phyloP scores from a whole-genome alignment of 92 coral and sea anemone species.

The Parazoanthus swiftii region DNA sequence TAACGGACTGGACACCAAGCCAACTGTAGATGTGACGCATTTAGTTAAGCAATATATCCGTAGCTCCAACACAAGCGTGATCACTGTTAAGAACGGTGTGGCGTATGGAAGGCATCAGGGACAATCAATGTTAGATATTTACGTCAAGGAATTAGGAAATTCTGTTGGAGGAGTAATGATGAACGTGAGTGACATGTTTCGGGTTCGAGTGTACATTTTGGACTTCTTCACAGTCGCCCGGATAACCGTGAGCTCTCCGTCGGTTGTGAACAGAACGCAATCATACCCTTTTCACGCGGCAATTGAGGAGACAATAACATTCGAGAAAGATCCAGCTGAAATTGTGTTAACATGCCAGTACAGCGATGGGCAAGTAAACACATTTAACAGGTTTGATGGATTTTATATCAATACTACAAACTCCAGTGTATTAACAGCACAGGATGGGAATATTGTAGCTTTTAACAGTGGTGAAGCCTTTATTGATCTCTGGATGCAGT shows the following conservation, averaged over 20 bases:
- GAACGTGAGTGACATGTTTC: slow-evolving; percentile 40
- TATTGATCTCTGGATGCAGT: slow-evolving; percentile 44
- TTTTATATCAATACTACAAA: slow-evolving; percentile 47
- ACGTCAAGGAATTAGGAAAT: slow-evolving; percentile 15
- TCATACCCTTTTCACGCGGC: background rate
- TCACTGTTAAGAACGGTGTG: slow-evolving; percentile 25
- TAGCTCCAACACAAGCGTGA: slow-evolving; percentile 48
- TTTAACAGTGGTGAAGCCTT: slow-evolving; percentile 17
- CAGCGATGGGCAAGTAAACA: slow-evolving; percentile 61
- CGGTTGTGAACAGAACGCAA: slow-evolving; percentile 27
- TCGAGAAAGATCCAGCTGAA: slow-evolving; percentile 41
- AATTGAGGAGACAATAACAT: slow-evolving; percentile 33
- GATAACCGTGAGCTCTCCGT: slow-evolving; percentile 32
- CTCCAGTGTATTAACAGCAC: slow-evolving; percentile 26
- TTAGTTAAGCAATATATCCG: slow-evolving; percentile 24
- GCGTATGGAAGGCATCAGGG: slow-evolving; percentile 49
- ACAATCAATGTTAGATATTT: slow-evolving; percentile 31
- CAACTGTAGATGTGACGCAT: slow-evolving; percentile 53
- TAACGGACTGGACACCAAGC: slow-evolving; percentile 29
- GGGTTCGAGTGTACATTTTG: slow-evolving; percentile 48
- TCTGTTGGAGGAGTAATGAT: slow-evolving; percentile 22
- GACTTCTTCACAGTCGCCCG: slow-evolving; percentile 41
- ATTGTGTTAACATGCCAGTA: slow-evolving; percentile 48
- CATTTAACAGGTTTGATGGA: slow-evolving; percentile 47
- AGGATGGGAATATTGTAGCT: slow-evolving; percentile 35